A percentile compares a stretch with the other conserved stretches of the same genome.
These are phyloP conservation scores for Narcine bancroftii DNA, from an alignment of 2,113 vertebrate species.

Conservation along the genomic window DNA sequence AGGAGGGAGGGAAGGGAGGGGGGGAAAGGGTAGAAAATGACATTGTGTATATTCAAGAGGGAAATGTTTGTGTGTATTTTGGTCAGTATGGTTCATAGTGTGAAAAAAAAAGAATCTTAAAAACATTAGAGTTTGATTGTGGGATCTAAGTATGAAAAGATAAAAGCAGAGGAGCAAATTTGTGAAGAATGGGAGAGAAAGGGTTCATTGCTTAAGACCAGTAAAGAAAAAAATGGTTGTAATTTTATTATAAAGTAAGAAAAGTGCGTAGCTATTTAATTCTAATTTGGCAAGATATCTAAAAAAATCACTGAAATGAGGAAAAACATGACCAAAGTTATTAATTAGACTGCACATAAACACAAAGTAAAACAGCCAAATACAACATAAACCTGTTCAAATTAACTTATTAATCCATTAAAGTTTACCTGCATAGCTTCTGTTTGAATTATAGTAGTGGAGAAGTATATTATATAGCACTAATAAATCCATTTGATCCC, in stretches of 20 bases:
- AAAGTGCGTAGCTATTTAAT: neutral
- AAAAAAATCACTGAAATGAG: neutral
- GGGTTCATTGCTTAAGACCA: neutral
- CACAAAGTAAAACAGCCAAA: neutral
- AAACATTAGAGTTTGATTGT: no score
- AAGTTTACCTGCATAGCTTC: neutral
- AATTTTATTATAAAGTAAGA: neutral
- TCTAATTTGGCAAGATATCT: neutral
- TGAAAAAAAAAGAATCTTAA: no score
- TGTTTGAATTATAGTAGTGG: neutral
- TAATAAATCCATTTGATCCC: neutral
- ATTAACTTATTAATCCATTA: neutral
- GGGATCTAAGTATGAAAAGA: neutral
- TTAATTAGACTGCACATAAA: neutral
- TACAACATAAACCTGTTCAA: neutral
- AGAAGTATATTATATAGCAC: neutral
- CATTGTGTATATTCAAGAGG: no score
- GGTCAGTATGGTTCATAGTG: no score
- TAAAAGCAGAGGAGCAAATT: neutral
- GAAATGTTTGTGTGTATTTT: no score
- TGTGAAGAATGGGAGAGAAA: neutral
- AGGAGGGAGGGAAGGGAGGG: no score
- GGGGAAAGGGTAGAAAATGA: no score
- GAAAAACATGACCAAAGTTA: neutral
- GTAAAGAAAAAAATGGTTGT: neutral